Base-by-base conservation (phyloP, 2,797 vertebrate species). In the Sebastes reedi region DNA sequence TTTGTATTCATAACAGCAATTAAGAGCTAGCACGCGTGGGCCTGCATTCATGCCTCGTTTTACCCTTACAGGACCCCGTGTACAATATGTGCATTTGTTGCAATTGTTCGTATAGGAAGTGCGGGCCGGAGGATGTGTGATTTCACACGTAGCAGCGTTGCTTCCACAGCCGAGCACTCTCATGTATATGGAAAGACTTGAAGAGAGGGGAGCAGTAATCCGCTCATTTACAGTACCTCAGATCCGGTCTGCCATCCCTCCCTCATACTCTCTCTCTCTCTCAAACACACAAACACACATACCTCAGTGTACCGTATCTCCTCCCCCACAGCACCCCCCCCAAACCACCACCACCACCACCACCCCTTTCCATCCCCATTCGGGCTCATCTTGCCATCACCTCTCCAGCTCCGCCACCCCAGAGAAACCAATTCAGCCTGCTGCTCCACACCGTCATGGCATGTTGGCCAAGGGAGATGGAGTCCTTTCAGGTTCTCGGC, bases 401-500 rank as follows among this genome's bases (percentile, higher is more conserved):
- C 87, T 90, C 84, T 87, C 84, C 80, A 81, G 88, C 84, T 81
- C 79, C 62, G 50, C 91, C 88, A 88, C 88, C 89, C 90, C 88
- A 87, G 85, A 94, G 90, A 92, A 93, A 91, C 92, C 91, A 95
- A 94, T 94, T 92, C 91, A 91, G 88, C 32, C 88, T 55, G 68
- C 92, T 89, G 90, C 91, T 93, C 88, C 91, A 90, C 83, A 89
- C 88, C 89, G 92, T 94, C 92, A 94, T 92, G 94, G 87, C 91
- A 89, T 91, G 92, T 93, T 94, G 92, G 88, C 91, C 91, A 92
- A 88, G 87, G 80, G 87, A 95, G 94, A 94, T 92, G 88, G 91
- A 89, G 91, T 94, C 89, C 89, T 93, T 92, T 88, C 92, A 92
- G 88, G 90, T 93, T 87, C 83, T 90, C 10, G 54, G 86, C 90